Evolutionary conservation across 1,140 invertebrate genomes (phyloP), one percentile per base, ranked within the genome.

Genomic region (Aporrectodea caliginosa): DNA sequence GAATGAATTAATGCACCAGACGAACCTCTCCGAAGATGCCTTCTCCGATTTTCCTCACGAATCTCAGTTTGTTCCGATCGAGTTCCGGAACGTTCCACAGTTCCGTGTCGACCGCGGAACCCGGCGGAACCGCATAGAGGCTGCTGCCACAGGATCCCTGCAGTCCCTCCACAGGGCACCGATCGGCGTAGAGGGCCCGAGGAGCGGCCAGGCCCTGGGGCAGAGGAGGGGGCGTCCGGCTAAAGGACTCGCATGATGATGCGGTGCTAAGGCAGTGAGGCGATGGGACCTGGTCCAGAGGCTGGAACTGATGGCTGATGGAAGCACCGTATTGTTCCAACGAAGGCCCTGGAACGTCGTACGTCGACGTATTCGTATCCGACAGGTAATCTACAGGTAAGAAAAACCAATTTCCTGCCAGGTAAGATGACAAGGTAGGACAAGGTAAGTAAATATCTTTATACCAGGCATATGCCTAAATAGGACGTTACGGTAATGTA

Each of bases 1-100:
- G n/a, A n/a, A n/a, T n/a, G n/a, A n/a, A n/a, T n/a, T n/a, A 80
- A 16, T 14, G n/a, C 14, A 14, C 58, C 14, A 69, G 14, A 69
- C 27, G n/a, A 27, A 95, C 94, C 88, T 94, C 93, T 81, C 93
- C 93, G 85, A 93, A 95, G 82, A 92, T 91, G 69, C 93, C 93
- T 78, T 92, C 91, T 16, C 94, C 94, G 16, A 95, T 89, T 83
- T 93, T 93, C 85, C 94, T 93, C 78, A 94, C 90, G 84, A 93
- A 91, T 83, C 91, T 91, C 75, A 95, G 90, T 85, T 92, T 91
- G 82, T 93, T 91, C 81, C 92, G 88, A 6, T 72, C 70, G 12
- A 31, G 73, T 34, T 35, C 32, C 73, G 34, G n/a, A 33, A 22
- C 30, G 22, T 35, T 34, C 73, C 16, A 33, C 30, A n/a, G 73